Evolutionary conservation across 2,888 invertebrate genomes (phyloP).

Genomic region (Cantharis rustica): DNA sequence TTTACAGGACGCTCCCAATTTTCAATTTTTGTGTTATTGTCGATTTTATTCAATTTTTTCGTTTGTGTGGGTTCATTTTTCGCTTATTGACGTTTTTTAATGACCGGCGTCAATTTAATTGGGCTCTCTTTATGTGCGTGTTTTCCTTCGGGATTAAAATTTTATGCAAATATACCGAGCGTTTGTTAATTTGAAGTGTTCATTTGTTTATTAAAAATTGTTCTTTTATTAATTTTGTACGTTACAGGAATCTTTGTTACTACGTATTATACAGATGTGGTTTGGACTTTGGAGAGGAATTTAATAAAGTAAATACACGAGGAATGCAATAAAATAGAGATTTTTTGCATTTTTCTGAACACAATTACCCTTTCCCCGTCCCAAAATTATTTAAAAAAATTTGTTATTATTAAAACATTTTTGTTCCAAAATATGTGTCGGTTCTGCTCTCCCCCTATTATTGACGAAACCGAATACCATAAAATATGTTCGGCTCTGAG

Average conservation of each 20-base stretch:
- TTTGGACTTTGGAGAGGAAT: not conserved
- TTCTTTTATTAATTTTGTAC: not conserved
- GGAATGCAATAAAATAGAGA: not conserved
- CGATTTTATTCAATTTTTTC: not conserved
- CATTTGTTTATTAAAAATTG: not conserved
- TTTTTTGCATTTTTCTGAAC: not conserved
- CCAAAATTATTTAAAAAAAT: not conserved
- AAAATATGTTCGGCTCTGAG: not conserved
- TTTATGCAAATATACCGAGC: not conserved
- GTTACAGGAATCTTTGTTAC: not conserved
- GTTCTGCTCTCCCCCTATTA: not conserved
- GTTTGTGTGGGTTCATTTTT: not conserved
- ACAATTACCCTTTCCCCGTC: not conserved
- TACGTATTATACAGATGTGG: not conserved
- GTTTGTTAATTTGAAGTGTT: not conserved
- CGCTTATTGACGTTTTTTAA: not conserved
- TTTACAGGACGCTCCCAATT: slow-evolving; percentile 2
- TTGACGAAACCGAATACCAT: not conserved
- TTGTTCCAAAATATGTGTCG: not conserved
- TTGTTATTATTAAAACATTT: not conserved
- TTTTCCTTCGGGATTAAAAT: not conserved
- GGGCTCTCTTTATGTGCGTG: not conserved
- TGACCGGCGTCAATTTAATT: not conserved
- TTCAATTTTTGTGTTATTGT: not conserved
- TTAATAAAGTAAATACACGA: not conserved